Evolutionary conservation across 2,113 vertebrate species (phyloP).

Genomic region (Asarcornis scutulata): DNA sequence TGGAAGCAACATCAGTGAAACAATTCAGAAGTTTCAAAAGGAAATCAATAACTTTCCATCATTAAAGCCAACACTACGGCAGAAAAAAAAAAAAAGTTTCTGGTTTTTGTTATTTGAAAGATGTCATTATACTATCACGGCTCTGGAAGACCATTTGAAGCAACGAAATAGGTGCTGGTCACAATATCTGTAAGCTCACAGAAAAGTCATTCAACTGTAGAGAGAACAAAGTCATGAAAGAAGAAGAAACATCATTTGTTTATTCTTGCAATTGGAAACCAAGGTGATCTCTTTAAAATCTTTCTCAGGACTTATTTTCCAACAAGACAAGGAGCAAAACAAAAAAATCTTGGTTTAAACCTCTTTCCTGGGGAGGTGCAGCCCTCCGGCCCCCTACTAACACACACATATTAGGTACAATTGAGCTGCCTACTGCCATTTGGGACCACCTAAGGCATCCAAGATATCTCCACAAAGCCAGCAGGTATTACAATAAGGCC

Average conservation of each 20-base stretch:
- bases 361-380: not conserved
- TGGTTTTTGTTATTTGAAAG: slow-evolving; percentile 32
- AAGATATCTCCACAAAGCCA: not conserved
- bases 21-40: slow-evolving; percentile 16
- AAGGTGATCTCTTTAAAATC: not conserved
- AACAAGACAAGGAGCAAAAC: not conserved
- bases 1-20: not conserved
- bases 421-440: not conserved
- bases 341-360: not conserved
- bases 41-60: not conserved
- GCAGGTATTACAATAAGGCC: not conserved
- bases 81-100: not conserved
- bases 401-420: not conserved
- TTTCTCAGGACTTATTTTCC: not conserved
- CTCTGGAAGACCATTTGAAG: slow-evolving; percentile 26
- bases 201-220: not conserved
- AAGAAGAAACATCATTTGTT: not conserved
- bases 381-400: not conserved
- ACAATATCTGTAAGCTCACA: not conserved
- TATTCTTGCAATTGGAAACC: not conserved
- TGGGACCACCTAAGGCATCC: rapidly evolving
- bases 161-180: not conserved
- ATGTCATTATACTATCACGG: slow-evolving; percentile 6
- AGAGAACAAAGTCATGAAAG: not conserved
- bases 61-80: not conserved